phyloP scores from a whole-genome alignment of 2,888 invertebrate species.

The Drosophila barbarae region DNA sequence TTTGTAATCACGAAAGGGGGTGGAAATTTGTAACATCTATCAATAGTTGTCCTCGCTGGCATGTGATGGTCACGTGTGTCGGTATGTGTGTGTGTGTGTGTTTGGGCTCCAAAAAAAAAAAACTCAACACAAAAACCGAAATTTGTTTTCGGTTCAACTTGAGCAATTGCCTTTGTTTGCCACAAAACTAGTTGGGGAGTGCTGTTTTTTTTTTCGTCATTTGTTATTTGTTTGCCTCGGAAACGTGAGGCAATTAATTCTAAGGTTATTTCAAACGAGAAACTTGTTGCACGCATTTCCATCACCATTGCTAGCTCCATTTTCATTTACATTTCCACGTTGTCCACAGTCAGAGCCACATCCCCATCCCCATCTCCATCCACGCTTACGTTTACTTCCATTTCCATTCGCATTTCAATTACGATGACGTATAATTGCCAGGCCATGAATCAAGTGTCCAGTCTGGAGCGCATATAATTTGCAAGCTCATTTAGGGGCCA shows the following conservation, averaged over 20 bases:
- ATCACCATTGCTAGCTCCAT: conserved; percentile 20
- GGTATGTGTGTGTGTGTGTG: conserved; percentile 5
- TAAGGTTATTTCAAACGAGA: conserved; percentile 68
- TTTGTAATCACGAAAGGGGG: conserved; percentile 45
- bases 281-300: conserved; percentile 69
- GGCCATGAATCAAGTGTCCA: conserved; percentile 56
- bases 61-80: conserved; percentile 69
- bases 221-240: conserved; percentile 46
- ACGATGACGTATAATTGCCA: conserved; percentile 68
- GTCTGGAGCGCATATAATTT: conserved; percentile 42
- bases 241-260: conserved; percentile 74
- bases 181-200: conserved; percentile 58
- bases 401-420: conserved; percentile 61
- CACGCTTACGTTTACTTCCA: conserved; percentile 14
- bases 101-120: conserved; percentile 10
- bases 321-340: conserved; percentile 30
- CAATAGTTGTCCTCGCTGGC: conserved; percentile 60
- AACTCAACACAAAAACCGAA: conserved; percentile 46
- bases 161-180: conserved; percentile 70
- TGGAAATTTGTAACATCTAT: conserved; percentile 36
- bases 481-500: conserved; percentile 40
- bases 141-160: conserved; percentile 64
- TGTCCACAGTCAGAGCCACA: neutral
- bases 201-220: conserved; percentile 27
- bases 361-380: conserved; percentile 1